Evolutionary conservation across 2,888 invertebrate genomes (phyloP).

Genomic region (Cataglyphis cursor): DNA sequence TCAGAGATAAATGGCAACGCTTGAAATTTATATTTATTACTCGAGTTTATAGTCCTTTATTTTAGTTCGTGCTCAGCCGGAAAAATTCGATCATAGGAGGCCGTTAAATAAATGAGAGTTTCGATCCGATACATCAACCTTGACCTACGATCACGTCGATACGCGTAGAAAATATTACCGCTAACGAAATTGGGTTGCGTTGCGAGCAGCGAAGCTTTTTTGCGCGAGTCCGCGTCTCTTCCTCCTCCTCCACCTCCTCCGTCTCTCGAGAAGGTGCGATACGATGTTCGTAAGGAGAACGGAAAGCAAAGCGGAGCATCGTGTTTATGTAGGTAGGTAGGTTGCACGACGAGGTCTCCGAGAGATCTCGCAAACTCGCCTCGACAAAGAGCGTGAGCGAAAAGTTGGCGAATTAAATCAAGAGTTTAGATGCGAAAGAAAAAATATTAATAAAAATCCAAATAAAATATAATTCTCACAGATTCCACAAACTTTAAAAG

Average conservation of each 20-base stretch:
- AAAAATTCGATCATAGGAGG: background rate
- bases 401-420: slow-evolving; percentile 18
- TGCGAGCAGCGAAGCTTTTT: slow-evolving; percentile 45
- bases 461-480: background rate
- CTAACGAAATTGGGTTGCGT: slow-evolving; percentile 74
- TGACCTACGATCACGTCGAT: slow-evolving; percentile 69
- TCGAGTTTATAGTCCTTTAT: background rate
- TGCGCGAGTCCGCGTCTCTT: slow-evolving; percentile 10
- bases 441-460: no score
- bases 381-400: slow-evolving; percentile 21
- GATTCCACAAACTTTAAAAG: background rate
- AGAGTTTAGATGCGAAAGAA: background rate
- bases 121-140: slow-evolving; percentile 57
- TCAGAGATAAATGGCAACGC: background rate
- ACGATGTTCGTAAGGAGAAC: slow-evolving; percentile 78
- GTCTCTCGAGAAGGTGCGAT: slow-evolving; percentile 71
- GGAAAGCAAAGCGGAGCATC: slow-evolving; percentile 80
- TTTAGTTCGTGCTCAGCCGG: background rate
- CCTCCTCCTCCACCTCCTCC: slow-evolving; percentile 46
- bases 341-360: slow-evolving; percentile 74
- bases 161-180: slow-evolving; percentile 55
- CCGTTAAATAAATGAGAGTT: slow-evolving; percentile 57
- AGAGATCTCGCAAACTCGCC: slow-evolving; percentile 66
- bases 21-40: slow-evolving; percentile 17
- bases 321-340: slow-evolving; percentile 80